Evolutionary conservation across 2,113 vertebrate genomes (phyloP), one percentile per base, ranked within the genome.

Genomic region (Baryphthengus martii): DNA sequence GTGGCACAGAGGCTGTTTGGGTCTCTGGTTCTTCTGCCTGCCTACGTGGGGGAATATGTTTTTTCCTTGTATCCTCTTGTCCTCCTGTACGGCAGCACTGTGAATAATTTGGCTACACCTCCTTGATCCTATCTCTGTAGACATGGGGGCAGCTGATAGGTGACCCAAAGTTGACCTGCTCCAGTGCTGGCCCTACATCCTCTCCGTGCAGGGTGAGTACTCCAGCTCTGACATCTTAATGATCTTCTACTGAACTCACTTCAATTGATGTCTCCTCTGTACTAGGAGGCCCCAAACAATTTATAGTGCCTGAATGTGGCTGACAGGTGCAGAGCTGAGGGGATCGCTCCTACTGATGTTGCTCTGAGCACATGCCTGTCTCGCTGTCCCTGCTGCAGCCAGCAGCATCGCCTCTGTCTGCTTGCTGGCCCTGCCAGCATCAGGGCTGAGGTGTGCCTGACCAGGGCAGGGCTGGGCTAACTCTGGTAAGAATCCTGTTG

Each of bases 311-410:
- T 47, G 68, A 8, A 11, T 40, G 61, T 61, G 7, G 25, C 61
- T 28, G 42, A 19, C 2, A 1, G 10, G 17, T 62, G 37, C 42
- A 24, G 31, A 19, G 40, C 25, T 1, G 0, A 68, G 35, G 25
- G 21, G 8, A 24, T 61, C 12, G 16, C 15, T 21, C 20, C 17
- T 68, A 1, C 21, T 35, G 7, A 20, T 11, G 4, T 8, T 28
- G 18, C 62, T 74, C 17, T 61, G 23, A 15, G n/a, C 26, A 13
- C 31, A 4, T 42, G 47, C 31, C 40, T 49, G 31, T 24, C 37
- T 80, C 0, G 0, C 25, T 37, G n/a, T 17, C n/a, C 2, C 1
- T 4, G 10, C 13, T n/a, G 19, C 17, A 39, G 8, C 26, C 23
- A 21, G 37, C 11, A 14, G 16, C 13, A 13, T 44, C 37, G 37